Evolutionary conservation across 2,113 vertebrate genomes (phyloP).

Genomic region (Piliocolobus tephrosceles): DNA sequence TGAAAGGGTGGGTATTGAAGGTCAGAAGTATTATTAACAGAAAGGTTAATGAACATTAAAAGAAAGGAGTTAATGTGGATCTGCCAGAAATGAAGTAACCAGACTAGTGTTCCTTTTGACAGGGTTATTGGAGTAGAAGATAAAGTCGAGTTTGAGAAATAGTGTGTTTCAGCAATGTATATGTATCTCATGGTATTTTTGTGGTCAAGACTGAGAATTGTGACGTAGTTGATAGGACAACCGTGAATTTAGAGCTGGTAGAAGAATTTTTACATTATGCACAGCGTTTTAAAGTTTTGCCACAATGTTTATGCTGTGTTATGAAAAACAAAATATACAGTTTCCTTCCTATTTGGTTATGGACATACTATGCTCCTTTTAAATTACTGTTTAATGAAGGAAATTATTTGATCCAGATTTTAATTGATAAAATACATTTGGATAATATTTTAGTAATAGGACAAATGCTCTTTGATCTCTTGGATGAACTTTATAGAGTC

Average conservation of each 20-base stretch:
- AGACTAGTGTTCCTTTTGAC: not conserved
- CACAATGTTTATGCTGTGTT: conserved; percentile 19
- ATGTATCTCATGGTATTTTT: not conserved
- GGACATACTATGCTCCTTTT: not conserved
- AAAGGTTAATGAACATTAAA: conserved; percentile 12
- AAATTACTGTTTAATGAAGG: conserved; percentile 11
- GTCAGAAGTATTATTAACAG: not conserved
- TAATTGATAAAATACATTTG: conserved; percentile 49
- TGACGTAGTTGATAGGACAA: not conserved
- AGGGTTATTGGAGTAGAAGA: not conserved
- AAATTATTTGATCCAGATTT: conserved; percentile 53
- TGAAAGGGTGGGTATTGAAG: not conserved
- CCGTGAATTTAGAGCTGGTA: conserved; percentile 9
- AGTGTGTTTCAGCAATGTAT: not conserved
- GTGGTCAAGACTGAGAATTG: conserved; percentile 21
- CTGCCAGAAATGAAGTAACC: not conserved
- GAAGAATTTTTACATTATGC: conserved; percentile 14
- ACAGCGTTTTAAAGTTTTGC: conserved; percentile 9
- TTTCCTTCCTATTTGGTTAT: conserved; percentile 22
- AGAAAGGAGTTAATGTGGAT: not conserved
- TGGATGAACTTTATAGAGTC: not conserved
- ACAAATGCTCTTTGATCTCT: not conserved
- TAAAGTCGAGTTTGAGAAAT: conserved; percentile 34
- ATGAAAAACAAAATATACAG: not conserved
- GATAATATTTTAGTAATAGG: conserved; percentile 1